A percentile compares a stretch with the other conserved stretches of the same genome.
Conservation (phyloP, 2,113 vertebrate species). For the Lophura nycthemera region DNA sequence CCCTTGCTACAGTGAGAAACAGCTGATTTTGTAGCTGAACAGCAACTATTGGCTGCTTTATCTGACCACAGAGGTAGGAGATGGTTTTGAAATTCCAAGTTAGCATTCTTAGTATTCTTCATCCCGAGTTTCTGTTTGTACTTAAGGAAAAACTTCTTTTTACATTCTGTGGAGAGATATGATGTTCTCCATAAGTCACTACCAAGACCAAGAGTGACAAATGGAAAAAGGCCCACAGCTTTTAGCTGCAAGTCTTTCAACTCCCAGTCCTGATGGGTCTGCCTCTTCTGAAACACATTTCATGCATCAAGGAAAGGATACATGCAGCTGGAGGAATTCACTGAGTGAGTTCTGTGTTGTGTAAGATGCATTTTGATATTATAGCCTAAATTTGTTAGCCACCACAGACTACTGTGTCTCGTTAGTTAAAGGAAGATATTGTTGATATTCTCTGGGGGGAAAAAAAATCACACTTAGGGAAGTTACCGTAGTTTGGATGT, state of each 20-base stretch:
- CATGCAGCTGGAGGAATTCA: not conserved
- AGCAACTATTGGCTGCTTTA: not conserved
- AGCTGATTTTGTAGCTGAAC: not conserved
- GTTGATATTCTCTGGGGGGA: not conserved
- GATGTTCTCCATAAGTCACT: not conserved
- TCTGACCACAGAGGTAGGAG: not conserved
- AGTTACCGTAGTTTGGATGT: not conserved
- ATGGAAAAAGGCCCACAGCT: not conserved
- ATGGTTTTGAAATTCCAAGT: not conserved
- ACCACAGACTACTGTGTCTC: not conserved
- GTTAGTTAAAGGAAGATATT: not conserved
- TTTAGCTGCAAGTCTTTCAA: not conserved
- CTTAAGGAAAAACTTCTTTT: not conserved
- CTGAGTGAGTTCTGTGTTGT: not conserved
- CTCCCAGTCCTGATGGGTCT: not conserved
- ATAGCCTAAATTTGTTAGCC: not conserved
- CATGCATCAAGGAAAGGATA: not conserved
- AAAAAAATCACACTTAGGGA: not conserved
- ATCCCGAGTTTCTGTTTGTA: not conserved
- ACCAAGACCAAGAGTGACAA: not conserved
- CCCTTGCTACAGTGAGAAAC: rapidly evolving
- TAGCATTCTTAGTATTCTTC: not conserved
- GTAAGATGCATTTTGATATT: not conserved
- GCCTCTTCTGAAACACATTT: not conserved
- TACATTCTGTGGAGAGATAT: not conserved